Percentiles rank a stretch among this genome's conserved stretches.
Conservation (phyloP, 1,140 invertebrate genomes). For the Saccostrea echinata region DNA sequence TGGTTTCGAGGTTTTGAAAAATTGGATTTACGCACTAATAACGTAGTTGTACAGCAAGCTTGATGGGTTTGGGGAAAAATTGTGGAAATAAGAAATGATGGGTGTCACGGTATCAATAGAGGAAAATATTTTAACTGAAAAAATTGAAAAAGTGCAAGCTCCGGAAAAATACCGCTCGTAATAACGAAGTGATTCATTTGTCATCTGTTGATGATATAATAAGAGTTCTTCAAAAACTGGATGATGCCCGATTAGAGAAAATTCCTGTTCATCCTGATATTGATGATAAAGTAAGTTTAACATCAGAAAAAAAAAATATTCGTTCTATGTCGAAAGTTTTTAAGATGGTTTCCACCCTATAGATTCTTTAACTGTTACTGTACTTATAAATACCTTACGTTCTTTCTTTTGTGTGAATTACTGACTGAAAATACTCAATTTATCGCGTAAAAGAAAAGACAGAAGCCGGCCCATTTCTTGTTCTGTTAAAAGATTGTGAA, state of each 20-base stretch:
- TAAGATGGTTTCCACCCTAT: too few species aligned
- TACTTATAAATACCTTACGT: background rate
- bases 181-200: background rate
- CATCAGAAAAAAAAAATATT: background rate
- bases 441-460: background rate
- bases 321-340: too few species aligned
- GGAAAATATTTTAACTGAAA: background rate
- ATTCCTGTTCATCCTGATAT: slow-evolving; percentile 22
- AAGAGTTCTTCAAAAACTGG: slow-evolving; percentile 15
- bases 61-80: too few species aligned
- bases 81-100: background rate
- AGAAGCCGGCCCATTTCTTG: background rate
- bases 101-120: background rate
- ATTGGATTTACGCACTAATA: too few species aligned
- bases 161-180: background rate
- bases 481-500: background rate
- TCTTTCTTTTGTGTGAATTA: background rate
- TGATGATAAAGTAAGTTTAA: slow-evolving; percentile 35
- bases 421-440: background rate
- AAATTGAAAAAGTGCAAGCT: background rate
- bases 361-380: background rate
- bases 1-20: too few species aligned
- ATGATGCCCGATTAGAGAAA: slow-evolving; percentile 8
- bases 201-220: slow-evolving; percentile 23
- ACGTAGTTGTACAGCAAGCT: too few species aligned